These are phyloP conservation scores for Rhinella marina DNA, from an alignment of 2,797 vertebrate species.

Conservation along the genomic window DNA sequence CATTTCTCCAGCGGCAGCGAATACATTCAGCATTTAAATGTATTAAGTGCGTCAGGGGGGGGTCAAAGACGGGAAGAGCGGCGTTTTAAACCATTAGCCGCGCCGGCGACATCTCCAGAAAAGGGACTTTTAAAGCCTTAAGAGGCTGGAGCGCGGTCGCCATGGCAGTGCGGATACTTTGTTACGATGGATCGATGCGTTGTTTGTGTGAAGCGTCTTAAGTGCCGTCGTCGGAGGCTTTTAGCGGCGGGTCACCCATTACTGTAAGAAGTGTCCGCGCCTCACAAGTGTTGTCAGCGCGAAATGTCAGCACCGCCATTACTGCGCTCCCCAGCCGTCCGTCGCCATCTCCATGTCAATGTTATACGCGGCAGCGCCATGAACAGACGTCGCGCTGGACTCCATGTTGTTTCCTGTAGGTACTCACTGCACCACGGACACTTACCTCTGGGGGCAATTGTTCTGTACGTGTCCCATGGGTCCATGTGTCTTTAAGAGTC, in stretches of 20 bases:
- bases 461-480: too few relatives aligned
- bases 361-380: too few relatives aligned
- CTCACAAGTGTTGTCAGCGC: conserved; percentile 79
- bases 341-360: too few relatives aligned
- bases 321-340: conserved; percentile 77
- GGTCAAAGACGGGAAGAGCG: neutral
- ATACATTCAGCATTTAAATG: conserved; percentile 45
- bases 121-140: conserved; percentile 65
- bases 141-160: conserved; percentile 69
- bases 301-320: conserved; percentile 85
- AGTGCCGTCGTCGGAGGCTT: conserved; percentile 88
- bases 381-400: too few relatives aligned
- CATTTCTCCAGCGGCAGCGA: neutral
- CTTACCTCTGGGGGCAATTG: too few relatives aligned
- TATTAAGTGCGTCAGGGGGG: neutral
- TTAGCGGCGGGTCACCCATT: conserved; percentile 89
- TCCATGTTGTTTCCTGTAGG: too few relatives aligned
- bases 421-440: too few relatives aligned
- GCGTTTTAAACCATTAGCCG: conserved; percentile 54
- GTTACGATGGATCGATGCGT: conserved; percentile 90
- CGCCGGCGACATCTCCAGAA: conserved; percentile 34
- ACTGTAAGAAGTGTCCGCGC: conserved; percentile 77
- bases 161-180: conserved; percentile 69
- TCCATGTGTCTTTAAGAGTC: too few relatives aligned
- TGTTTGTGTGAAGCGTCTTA: conserved; percentile 90